Evolutionary conservation across 1,140 invertebrate species (phyloP).

Genomic region (Ceratoteleas bidentatus): DNA sequence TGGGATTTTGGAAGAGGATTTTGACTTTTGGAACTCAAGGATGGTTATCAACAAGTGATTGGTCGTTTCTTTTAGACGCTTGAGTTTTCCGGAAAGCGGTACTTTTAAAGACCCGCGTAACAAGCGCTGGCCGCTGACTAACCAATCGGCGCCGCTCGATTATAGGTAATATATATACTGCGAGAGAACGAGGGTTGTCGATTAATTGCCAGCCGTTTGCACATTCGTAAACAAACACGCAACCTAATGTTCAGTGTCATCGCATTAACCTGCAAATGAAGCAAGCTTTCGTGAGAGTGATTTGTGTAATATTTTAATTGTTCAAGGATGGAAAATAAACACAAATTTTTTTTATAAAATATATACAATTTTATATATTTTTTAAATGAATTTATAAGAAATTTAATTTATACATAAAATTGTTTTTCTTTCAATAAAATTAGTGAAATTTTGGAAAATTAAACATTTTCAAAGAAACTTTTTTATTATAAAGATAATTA

Average conservation of each 20-base stretch:
- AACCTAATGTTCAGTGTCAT: conserved; percentile 50
- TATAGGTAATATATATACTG: conserved; percentile 76
- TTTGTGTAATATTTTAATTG: background rate
- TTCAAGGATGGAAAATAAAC: no score
- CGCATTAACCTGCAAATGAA: conserved; percentile 50
- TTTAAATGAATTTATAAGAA: no score
- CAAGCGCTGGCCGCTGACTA: conserved; percentile 79
- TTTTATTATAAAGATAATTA: no score
- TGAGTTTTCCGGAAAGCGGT: conserved; percentile 80
- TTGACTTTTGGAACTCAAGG: background rate
- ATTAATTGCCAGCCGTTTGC: conserved; percentile 28
- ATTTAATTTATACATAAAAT: no score
- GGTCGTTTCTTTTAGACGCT: conserved; percentile 77
- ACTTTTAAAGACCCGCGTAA: conserved; percentile 78
- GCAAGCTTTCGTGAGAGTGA: conserved; percentile 40
- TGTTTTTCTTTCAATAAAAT: no score
- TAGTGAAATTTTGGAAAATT: no score
- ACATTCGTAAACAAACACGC: conserved; percentile 21
- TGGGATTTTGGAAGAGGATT: background rate
- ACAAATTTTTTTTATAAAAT: no score
- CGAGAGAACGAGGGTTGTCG: conserved; percentile 32
- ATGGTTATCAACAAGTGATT: conserved; percentile 50
- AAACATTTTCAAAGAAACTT: no score
- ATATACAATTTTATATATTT: no score
- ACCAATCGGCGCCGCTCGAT: conserved; percentile 79